Conservation (phyloP, 2,113 vertebrate species). For the Heteronetta atricapilla region DNA sequence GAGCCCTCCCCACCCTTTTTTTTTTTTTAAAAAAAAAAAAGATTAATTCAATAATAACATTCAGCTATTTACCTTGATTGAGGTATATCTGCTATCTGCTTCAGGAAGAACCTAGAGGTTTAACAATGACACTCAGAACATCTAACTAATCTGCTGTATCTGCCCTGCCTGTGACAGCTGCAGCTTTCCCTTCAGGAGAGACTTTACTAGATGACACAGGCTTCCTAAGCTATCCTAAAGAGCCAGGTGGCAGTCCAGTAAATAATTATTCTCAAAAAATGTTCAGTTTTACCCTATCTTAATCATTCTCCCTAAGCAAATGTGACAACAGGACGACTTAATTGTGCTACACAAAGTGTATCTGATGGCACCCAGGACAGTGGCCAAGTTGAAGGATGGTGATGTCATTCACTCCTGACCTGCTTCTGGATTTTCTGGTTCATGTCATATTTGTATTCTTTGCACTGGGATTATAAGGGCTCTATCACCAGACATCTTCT, state of each 20-base stretch:
- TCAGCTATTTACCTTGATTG: background rate
- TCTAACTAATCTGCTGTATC: background rate
- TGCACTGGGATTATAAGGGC: background rate
- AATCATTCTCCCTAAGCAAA: background rate
- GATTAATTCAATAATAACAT: background rate
- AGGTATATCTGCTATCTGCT: background rate
- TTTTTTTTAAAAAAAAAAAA: too few relatives aligned
- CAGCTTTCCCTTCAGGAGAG: background rate
- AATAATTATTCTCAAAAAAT: background rate
- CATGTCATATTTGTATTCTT: background rate
- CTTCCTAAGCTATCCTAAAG: background rate
- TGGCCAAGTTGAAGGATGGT: rapidly evolving
- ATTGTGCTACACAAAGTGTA: background rate
- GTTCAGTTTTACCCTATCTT: background rate
- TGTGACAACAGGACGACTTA: background rate
- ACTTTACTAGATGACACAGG: background rate
- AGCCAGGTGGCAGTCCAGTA: background rate
- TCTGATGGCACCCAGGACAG: background rate
- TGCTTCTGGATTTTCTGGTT: background rate
- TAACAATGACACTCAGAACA: background rate
- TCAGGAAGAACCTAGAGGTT: background rate
- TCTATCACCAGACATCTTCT: background rate
- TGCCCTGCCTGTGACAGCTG: background rate
- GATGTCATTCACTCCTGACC: background rate
- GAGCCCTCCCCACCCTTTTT: background rate